A percentile compares a stretch with the other conserved stretches of the same genome.
These are phyloP conservation scores for Malurus leucopterus DNA, from an alignment of 2,797 vertebrate genomes.

Conservation along the genomic window DNA sequence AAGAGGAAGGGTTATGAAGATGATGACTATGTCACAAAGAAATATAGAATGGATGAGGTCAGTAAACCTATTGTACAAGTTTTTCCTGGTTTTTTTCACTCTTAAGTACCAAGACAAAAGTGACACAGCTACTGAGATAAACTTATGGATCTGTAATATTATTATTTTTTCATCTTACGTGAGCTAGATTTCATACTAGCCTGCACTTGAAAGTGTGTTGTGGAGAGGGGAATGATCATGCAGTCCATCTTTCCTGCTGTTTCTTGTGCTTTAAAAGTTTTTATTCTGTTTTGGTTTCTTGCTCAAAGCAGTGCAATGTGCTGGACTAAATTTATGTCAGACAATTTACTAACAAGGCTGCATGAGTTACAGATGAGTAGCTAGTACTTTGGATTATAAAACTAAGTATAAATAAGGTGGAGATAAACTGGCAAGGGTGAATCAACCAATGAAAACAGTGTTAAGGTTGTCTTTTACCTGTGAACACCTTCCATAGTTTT, in stretches of 20 bases:
- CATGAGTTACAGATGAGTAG: neutral
- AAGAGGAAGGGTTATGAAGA: conserved; percentile 93
- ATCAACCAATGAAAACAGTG: neutral
- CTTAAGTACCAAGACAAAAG: neutral
- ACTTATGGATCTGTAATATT: neutral
- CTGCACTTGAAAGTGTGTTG: neutral
- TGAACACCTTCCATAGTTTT: neutral
- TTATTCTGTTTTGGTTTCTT: neutral
- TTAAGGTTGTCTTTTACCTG: neutral
- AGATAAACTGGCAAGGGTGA: neutral
- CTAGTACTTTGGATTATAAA: accelerated
- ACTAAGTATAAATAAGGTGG: neutral
- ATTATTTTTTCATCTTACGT: neutral
- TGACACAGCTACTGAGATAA: neutral
- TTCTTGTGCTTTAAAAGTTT: neutral
- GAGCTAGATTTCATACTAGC: neutral
- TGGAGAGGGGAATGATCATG: neutral
- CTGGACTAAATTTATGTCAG: neutral
- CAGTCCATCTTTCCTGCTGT: neutral
- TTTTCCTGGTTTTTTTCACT: neutral
- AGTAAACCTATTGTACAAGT: conserved; percentile 7
- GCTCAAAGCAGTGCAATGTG: neutral
- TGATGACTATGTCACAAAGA: conserved; percentile 83
- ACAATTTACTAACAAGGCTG: neutral
- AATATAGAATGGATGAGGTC: conserved; percentile 79